These are phyloP conservation scores for Lysandra bellargus DNA, from an alignment of 2,888 invertebrate species.

Conservation along the genomic window DNA sequence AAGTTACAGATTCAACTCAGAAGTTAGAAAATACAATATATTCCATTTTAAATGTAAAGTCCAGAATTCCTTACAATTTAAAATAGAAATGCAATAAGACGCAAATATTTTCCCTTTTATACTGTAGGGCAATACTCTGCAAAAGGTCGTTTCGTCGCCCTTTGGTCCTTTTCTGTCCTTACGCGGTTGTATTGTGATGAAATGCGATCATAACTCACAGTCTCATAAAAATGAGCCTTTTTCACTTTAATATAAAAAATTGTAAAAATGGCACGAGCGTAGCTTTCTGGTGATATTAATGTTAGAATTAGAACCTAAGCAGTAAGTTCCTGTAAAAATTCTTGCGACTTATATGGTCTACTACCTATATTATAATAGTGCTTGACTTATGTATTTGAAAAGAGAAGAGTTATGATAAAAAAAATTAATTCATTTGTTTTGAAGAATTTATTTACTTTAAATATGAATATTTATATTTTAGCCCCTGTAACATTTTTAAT, in stretches of 20 bases:
- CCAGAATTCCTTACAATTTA: neutral
- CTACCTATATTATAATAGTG: no score
- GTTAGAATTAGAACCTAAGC: neutral
- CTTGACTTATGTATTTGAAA: no score
- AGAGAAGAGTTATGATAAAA: no score
- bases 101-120: neutral
- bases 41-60: neutral
- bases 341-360: neutral
- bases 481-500: neutral
- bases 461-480: neutral
- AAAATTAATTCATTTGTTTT: no score
- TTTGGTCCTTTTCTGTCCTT: conserved; percentile 12
- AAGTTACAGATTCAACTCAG: no score
- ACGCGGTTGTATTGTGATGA: neutral
- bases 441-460: no score
- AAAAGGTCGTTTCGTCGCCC: neutral
- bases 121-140: neutral
- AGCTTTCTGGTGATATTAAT: neutral
- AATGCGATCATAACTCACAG: neutral
- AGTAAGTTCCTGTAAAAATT: neutral
- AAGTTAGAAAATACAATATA: neutral
- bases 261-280: neutral
- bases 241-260: neutral
- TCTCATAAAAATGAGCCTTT: neutral
- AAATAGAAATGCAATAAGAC: neutral